Evolutionary conservation across 2,113 vertebrate species (phyloP), one percentile per base, ranked within the genome.

Genomic region (Oryzias celebensis): DNA sequence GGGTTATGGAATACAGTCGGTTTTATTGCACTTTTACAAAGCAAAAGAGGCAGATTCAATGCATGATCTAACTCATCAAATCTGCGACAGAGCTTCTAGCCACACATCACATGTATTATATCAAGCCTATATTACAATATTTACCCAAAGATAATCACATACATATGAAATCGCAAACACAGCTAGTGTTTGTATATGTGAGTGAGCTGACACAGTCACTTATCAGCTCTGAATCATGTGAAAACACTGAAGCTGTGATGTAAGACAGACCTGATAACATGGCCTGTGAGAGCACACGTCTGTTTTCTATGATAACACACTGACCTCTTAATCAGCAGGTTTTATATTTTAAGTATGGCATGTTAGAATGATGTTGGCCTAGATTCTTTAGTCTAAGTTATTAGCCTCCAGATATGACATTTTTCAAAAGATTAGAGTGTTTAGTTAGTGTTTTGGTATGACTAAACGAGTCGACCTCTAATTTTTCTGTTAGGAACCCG

Each of bases 291-390:
- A 81, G 73, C 62, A 69, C 58, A 81, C 62, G 70, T 74, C 67
- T 87, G 80, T 80, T 85, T 86, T 84, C 62, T 80, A 46, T 78
- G 81, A 86, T 82, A 86, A 84, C 78, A 85, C 0, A 8, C 15
- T 68, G 65, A 81, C 80, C 57, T 52, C 62, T 46, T 76, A 70
- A 79, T 82, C 80, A 65, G 57, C 20, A 22, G 45, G 46, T 73
- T 73, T 62, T 61, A 79, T 68, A 80, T 82, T 70, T 65, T 67
- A 70, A 78, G 73, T 78, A 77, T 77, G 67, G 31, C 51, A 65
- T 47, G 61, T 64, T 60, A 41, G 52, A 78, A 65, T 26, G 60
- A 41, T 73, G 58, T 48, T 79, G 58, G 66, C 66, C 54, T 50
- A 36, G 24, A 68, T 49, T 42, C 56, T 73, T 23, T 42, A 14